Conservation (phyloP, 2,113 vertebrate species). For the Hippopotamus amphibius region DNA sequence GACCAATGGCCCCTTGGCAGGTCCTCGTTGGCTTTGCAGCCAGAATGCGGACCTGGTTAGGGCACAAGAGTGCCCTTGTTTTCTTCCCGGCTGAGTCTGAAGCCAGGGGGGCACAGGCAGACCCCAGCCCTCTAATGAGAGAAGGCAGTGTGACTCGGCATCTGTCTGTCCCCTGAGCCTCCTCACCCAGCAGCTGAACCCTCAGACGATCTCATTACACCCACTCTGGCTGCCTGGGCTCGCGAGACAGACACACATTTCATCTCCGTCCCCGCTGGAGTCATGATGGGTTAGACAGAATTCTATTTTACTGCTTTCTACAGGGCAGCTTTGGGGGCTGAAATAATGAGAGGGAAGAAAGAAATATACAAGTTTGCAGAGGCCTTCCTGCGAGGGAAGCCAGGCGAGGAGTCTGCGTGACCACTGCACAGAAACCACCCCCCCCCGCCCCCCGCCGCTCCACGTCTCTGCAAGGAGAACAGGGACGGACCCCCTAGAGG, state of each 20-base stretch:
- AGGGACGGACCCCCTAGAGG: rapidly evolving
- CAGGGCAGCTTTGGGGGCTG: background rate
- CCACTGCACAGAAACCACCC: rapidly evolving
- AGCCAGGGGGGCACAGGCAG: background rate
- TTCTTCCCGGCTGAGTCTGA: background rate
- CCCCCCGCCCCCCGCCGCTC: rapidly evolving
- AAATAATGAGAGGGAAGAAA: background rate
- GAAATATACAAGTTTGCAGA: background rate
- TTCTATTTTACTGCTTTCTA: background rate
- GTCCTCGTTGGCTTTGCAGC: background rate
- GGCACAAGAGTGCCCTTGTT: background rate
- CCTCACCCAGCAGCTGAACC: background rate
- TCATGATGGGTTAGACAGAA: slow-evolving; percentile 6
- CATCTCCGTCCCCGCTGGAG: background rate
- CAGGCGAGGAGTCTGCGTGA: background rate
- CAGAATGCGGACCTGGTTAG: background rate
- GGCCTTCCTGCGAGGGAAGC: background rate
- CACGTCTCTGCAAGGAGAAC: background rate
- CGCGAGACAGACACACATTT: background rate
- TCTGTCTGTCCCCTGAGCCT: background rate
- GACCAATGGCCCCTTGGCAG: background rate
- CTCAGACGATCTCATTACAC: slow-evolving; percentile 25
- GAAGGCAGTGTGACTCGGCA: background rate
- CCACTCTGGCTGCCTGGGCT: background rate
- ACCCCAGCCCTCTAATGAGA: background rate